Evolutionary conservation across 2,888 invertebrate species (phyloP).

Genomic region (Idaea straminata): DNA sequence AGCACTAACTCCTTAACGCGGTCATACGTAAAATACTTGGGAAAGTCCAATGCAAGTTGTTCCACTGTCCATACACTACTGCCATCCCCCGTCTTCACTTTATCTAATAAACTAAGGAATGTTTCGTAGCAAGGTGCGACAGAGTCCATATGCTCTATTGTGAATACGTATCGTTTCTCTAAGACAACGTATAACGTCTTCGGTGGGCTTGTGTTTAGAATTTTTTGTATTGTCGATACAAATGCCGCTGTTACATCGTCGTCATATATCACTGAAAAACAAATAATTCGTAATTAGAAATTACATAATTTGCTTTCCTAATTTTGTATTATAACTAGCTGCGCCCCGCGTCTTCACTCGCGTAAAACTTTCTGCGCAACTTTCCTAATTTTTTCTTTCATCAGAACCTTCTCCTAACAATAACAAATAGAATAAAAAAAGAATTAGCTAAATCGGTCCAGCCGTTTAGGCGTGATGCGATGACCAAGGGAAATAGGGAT

Average conservation of each 20-base stretch:
- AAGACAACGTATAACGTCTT: conserved; percentile 87
- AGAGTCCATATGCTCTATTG: conserved; percentile 87
- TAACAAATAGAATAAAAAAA: no score
- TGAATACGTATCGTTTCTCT: conserved; percentile 94
- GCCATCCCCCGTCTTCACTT: conserved; percentile 66
- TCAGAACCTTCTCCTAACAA: no score
- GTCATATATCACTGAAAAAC: conserved; percentile 89
- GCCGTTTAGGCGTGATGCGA: no score
- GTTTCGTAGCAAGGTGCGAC: conserved; percentile 94
- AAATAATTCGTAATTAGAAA: conserved; percentile 4
- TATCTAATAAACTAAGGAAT: conserved; percentile 83
- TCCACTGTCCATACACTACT: conserved; percentile 79
- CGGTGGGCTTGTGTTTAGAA: conserved; percentile 80
- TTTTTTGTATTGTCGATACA: conserved; percentile 84
- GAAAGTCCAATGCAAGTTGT: conserved; percentile 85
- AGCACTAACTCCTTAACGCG: conserved; percentile 88
- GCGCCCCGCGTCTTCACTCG: no score
- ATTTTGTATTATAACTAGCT: no score
- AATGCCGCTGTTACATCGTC: conserved; percentile 90
- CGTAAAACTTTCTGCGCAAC: no score
- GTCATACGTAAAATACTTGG: conserved; percentile 90
- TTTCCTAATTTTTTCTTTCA: no score
- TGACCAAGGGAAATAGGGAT: no score
- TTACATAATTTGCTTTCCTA: no score
- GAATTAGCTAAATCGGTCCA: no score